Base-by-base conservation (phyloP, 2,113 vertebrate species). In the Labeo rohita region DNA sequence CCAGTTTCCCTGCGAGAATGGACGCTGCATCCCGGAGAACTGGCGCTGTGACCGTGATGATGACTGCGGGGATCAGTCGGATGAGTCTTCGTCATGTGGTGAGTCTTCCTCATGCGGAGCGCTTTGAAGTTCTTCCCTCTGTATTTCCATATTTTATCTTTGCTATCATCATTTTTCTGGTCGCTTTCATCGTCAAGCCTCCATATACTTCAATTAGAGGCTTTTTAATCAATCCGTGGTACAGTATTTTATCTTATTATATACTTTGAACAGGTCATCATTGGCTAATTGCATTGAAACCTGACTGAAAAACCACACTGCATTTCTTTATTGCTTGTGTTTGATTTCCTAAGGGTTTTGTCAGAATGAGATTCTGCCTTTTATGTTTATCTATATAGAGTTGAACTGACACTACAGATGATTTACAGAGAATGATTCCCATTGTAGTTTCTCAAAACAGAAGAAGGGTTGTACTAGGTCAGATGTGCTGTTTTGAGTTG, bases 31-130 rank as follows among this genome's bases (percentile, higher is more conserved):
- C 86, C 96, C 96, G 0, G 85, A 84, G 16, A 94, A 92, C 0
- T 97, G 97, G 97, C 88, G 95, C 0, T 97, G 97, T 90, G 97
- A 97, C 91, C 92, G 95, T 59, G 96, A 97, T 81, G 94, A 97
- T 12, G 97, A 97, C 89, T 97, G 96, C 54, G 97, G 96, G 3
- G 97, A 97, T 83, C 91, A 92, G 56, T 96, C 94, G 0, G 97
- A 97, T 87, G 96, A 97, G 90, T 92, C 93, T 76, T 39, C 89
- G 9, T 95, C 95, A 36, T 97, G 97, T 89, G 95, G 97, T 97
- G 88, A 96, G 96, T 91, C 80, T 45, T 73, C 45, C 39, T 28
- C 66, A 56, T 5, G n/a, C 2, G 2, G 39, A 49, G 47, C 34
- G 2, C 83, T 86, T 77, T 80, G 65, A 84, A 68, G 87, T 54